A percentile compares a stretch with the other conserved stretches of the same genome.
These are phyloP conservation scores for Podilymbus podiceps DNA, from an alignment of 2,113 vertebrate genomes.

Conservation along the genomic window DNA sequence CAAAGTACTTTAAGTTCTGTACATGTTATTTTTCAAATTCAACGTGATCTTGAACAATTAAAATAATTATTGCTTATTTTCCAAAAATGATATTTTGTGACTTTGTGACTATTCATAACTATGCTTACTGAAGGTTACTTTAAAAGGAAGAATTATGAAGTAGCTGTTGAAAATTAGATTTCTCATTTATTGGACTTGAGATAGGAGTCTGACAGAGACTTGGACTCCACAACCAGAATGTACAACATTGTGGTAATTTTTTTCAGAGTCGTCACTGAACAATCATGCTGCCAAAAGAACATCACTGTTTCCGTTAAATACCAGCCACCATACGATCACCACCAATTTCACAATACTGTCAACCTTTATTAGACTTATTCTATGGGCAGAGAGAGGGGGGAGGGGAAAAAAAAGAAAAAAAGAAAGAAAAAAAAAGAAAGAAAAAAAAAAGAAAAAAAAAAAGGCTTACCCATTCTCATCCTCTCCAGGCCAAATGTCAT, in stretches of 20 bases:
- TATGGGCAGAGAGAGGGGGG: background rate
- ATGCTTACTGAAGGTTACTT: background rate
- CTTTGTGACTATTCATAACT: background rate
- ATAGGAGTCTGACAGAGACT: background rate
- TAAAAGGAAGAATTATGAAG: background rate
- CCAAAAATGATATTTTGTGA: background rate
- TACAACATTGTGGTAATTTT: background rate
- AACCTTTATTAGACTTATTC: background rate
- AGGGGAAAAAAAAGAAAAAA: too few species aligned
- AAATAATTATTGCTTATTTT: background rate
- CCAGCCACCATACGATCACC: rapidly evolving
- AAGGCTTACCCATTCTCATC: conserved; percentile 87
- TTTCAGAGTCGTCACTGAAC: background rate
- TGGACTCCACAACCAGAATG: background rate
- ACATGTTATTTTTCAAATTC: background rate
- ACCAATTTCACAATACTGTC: background rate
- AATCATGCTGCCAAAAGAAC: background rate
- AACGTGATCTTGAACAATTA: background rate
- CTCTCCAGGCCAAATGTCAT: conserved; percentile 93
- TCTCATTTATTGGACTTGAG: background rate
- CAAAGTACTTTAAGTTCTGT: background rate
- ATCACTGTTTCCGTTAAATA: background rate
- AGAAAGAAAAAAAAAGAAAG: background rate
- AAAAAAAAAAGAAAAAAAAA: background rate
- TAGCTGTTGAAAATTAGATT: background rate